Percentiles rank a stretch among this genome's conserved stretches.
Conservation (phyloP, 2,888 invertebrate species). For the Sturmia bella region DNA sequence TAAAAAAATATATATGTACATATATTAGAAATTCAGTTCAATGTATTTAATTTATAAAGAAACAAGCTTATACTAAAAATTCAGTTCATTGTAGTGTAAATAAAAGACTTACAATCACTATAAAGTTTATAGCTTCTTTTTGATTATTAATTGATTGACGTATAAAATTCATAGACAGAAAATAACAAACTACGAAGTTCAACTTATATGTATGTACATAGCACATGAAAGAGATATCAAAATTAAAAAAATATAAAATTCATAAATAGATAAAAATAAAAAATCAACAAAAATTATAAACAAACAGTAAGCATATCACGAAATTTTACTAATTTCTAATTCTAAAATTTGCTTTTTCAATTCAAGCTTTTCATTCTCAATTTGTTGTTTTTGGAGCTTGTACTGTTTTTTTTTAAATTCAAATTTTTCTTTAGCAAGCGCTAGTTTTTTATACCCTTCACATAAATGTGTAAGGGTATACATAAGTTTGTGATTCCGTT, state of each 20-base stretch:
- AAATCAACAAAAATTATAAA: conserved; percentile 8
- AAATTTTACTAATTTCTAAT: conserved; percentile 26
- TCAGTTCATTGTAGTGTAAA: conserved; percentile 19
- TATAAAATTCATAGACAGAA: not conserved
- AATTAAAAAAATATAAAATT: not conserved
- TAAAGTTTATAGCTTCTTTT: conserved; percentile 19
- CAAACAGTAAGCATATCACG: not conserved
- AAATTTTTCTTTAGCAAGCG: conserved; percentile 21
- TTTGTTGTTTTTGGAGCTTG: conserved; percentile 34
- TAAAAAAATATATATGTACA: no score
- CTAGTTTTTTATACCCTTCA: no score
- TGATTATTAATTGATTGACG: not conserved
- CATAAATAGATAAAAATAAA: not conserved
- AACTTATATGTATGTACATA: conserved; percentile 1
- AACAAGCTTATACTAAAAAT: conserved; percentile 20
- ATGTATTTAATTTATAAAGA: no score
- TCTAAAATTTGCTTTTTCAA: conserved; percentile 39
- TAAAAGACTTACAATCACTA: conserved; percentile 35
- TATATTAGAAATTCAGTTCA: no score
- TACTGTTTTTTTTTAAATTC: conserved; percentile 31
- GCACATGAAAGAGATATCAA: not conserved
- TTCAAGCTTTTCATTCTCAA: conserved; percentile 33
- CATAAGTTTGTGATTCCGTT: no score
- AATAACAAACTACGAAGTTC: not conserved
- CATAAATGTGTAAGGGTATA: no score